These are phyloP conservation scores for Xenopus laevis DNA, from an alignment of 2,113 vertebrate genomes.

Conservation along the genomic window DNA sequence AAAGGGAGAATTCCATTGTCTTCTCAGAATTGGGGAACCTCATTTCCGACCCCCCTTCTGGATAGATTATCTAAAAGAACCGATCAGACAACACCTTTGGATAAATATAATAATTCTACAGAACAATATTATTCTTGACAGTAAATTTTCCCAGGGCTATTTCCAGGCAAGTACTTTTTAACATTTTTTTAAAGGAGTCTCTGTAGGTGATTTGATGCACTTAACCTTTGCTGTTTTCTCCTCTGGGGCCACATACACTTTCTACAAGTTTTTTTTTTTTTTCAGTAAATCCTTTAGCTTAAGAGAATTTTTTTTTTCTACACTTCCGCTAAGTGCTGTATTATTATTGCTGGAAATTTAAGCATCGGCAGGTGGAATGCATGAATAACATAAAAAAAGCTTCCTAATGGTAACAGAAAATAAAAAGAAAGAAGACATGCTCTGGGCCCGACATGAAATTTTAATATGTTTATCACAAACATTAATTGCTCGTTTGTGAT, in stretches of 20 bases:
- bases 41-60: no score
- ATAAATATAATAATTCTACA: background rate
- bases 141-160: slow-evolving; percentile 19
- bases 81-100: background rate
- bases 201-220: slow-evolving; percentile 26
- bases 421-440: background rate
- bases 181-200: slow-evolving; percentile 6
- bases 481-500: slow-evolving; percentile 39
- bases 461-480: slow-evolving; percentile 46
- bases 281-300: slow-evolving; percentile 37
- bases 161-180: slow-evolving; percentile 20
- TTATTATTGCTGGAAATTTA: slow-evolving; percentile 30
- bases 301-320: slow-evolving; percentile 20
- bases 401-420: slow-evolving; percentile 19
- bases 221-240: slow-evolving; percentile 34
- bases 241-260: slow-evolving; percentile 14
- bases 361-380: background rate
- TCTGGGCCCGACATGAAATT: slow-evolving; percentile 32
- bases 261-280: slow-evolving; percentile 26
- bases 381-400: slow-evolving; percentile 17
- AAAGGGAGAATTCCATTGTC: no score
- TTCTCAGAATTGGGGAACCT: no score
- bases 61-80: background rate
- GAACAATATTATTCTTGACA: background rate
- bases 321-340: slow-evolving; percentile 36